Evolutionary conservation across 2,888 invertebrate genomes (phyloP).

Genomic region (Nomada ferruginata): DNA sequence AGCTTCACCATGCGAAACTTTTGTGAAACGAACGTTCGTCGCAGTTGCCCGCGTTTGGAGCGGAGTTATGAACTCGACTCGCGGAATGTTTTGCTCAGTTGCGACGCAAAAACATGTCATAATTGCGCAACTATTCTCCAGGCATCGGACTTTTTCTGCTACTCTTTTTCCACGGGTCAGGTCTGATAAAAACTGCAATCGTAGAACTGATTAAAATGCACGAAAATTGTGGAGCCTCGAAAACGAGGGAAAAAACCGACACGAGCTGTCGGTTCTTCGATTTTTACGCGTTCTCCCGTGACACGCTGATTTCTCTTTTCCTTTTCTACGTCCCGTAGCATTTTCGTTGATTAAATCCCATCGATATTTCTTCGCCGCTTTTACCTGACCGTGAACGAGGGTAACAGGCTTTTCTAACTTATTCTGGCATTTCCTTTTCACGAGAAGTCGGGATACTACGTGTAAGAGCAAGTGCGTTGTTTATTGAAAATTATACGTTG

Average conservation of each 20-base stretch:
- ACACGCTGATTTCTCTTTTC: not conserved
- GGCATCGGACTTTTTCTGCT: not conserved
- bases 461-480: not conserved
- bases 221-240: not conserved
- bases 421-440: not conserved
- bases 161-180: not conserved
- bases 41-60: constrained; percentile 15
- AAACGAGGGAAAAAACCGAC: constrained; percentile 39
- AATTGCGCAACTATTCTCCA: constrained; percentile 31
- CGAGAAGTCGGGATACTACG: not conserved
- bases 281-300: constrained; percentile 14
- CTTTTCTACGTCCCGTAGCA: constrained; percentile 29
- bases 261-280: constrained; percentile 18
- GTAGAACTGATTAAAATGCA: constrained; percentile 44
- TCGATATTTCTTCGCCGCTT: constrained; percentile 41
- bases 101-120: constrained; percentile 22
- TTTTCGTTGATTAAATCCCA: constrained; percentile 60
- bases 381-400: constrained; percentile 40
- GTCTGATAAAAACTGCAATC: constrained; percentile 9
- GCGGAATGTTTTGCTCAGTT: constrained; percentile 14
- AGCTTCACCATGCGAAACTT: not conserved
- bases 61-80: constrained; percentile 26
- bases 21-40: not conserved
- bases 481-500: not conserved
- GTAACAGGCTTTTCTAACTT: constrained; percentile 41